Conservation (phyloP, 2,888 invertebrate species). For the Spodoptera picta region DNA sequence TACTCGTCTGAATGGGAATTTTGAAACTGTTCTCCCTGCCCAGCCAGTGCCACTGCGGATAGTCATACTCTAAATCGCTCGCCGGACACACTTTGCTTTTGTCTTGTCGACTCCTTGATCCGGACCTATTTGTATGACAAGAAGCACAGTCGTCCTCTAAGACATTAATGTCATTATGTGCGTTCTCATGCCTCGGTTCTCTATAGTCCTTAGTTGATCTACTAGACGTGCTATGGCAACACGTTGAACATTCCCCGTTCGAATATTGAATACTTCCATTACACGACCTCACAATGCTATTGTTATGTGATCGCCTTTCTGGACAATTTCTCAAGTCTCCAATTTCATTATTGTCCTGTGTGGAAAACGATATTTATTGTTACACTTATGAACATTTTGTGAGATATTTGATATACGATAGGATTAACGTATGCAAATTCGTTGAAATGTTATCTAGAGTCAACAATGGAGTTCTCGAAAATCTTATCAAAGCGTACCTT, state of each 20-base stretch:
- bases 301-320: constrained; percentile 86
- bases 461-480: constrained; percentile 70
- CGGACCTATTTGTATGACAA: constrained; percentile 85
- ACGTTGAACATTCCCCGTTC: constrained; percentile 85
- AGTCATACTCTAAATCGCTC: constrained; percentile 86
- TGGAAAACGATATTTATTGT: constrained; percentile 71
- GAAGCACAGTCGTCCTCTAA: constrained; percentile 83
- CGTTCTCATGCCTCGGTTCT: constrained; percentile 79
- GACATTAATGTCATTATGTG: constrained; percentile 82
- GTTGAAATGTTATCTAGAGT: constrained; percentile 75
- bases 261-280: constrained; percentile 86
- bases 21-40: constrained; percentile 87
- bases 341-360: constrained; percentile 83
- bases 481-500: constrained; percentile 83
- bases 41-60: constrained; percentile 87
- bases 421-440: constrained; percentile 72
- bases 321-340: constrained; percentile 83
- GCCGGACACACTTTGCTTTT: constrained; percentile 86
- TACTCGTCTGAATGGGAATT: constrained; percentile 84
- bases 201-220: constrained; percentile 85
- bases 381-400: constrained; percentile 51
- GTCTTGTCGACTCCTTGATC: constrained; percentile 84
- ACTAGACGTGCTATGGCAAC: constrained; percentile 85
- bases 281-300: constrained; percentile 86
- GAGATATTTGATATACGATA: constrained; percentile 58